Conservation (phyloP, 2,113 vertebrate species). For the Pelobates fuscus region DNA sequence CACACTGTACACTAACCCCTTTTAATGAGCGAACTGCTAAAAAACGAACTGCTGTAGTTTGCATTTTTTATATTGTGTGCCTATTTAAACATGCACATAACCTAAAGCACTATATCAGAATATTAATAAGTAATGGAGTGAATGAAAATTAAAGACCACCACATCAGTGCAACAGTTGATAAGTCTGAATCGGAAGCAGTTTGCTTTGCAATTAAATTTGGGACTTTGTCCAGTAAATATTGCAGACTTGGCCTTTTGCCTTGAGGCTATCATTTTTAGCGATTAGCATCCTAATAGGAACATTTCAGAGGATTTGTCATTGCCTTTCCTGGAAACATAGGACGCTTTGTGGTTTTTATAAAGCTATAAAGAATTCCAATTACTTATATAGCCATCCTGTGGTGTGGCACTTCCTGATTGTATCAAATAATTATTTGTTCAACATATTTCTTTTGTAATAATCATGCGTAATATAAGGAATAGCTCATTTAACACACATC, state of each 20-base stretch:
- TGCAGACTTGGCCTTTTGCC: background rate
- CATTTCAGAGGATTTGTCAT: background rate
- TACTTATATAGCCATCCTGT: background rate
- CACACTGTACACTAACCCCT: conserved; percentile 16
- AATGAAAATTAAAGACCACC: background rate
- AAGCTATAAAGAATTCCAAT: background rate
- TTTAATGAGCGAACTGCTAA: conserved; percentile 37
- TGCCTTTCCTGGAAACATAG: background rate
- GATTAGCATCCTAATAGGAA: background rate
- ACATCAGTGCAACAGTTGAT: background rate
- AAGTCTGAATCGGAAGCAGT: background rate
- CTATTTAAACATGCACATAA: conserved; percentile 2
- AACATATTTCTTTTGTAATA: too few species aligned
- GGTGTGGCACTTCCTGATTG: background rate
- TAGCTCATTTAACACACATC: too few species aligned
- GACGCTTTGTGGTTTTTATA: background rate
- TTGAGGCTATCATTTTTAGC: background rate
- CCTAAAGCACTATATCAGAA: background rate
- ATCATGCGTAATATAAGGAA: too few species aligned
- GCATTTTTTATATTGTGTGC: conserved; percentile 18
- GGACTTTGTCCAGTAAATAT: background rate
- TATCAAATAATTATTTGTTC: background rate
- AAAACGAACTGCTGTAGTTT: background rate
- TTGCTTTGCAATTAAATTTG: conserved; percentile 5
- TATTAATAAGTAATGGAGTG: conserved; percentile 13